These are phyloP conservation scores for Gallinago stenura DNA, from an alignment of 2,797 vertebrate genomes.

Conservation along the genomic window DNA sequence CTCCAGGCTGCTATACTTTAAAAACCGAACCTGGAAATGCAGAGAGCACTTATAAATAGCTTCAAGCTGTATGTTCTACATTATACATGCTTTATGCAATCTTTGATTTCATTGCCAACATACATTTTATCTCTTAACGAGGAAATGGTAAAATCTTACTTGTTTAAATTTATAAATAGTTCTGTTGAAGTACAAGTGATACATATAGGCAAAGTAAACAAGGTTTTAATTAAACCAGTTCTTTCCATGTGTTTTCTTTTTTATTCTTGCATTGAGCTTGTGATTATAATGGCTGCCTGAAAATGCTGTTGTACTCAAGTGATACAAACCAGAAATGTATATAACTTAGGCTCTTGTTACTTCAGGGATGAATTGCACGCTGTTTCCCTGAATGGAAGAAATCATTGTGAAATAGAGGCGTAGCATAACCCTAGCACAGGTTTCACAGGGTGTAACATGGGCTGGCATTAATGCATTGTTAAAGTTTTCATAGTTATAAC, in stretches of 20 bases:
- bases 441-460: background rate
- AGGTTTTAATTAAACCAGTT: background rate
- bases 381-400: background rate
- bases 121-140: background rate
- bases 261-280: background rate
- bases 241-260: background rate
- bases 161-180: background rate
- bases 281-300: background rate
- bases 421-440: background rate
- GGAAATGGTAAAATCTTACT: background rate
- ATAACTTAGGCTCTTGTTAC: background rate
- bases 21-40: constrained; percentile 5
- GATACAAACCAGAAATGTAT: background rate
- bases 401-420: background rate
- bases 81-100: constrained; percentile 2
- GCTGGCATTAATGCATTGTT: background rate
- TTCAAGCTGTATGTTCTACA: constrained; percentile 36
- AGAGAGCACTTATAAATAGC: constrained; percentile 39
- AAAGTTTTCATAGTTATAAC: background rate
- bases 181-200: background rate
- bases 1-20: background rate
- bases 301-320: background rate
- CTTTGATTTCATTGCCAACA: background rate
- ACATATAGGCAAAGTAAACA: background rate
- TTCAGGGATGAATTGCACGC: background rate